These are phyloP conservation scores for Pelvicachromis taeniatus DNA, from an alignment of 2,113 vertebrate genomes.

Conservation along the genomic window DNA sequence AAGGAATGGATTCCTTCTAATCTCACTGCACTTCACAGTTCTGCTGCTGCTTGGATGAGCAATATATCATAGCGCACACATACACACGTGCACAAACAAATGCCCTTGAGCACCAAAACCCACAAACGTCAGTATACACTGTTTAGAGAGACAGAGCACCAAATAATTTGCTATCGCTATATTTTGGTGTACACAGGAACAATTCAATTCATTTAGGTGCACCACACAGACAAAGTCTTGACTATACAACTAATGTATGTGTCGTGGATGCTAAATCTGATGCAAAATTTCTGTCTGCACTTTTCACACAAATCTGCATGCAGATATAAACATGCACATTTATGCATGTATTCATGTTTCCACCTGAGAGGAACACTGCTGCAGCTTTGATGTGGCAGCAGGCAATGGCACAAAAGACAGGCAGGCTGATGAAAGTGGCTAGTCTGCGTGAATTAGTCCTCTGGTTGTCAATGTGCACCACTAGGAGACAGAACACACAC, in stretches of 20 bases:
- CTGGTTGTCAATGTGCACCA: conserved; percentile 77
- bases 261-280: conserved; percentile 14
- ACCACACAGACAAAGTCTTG: conserved; percentile 10
- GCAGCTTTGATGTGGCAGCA: conserved; percentile 89
- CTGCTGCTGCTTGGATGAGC: conserved; percentile 87
- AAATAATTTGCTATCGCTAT: conserved; percentile 79
- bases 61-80: conserved; percentile 88
- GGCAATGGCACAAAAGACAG: conserved; percentile 71
- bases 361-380: conserved; percentile 63
- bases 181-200: background rate
- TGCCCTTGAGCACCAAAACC: conserved; percentile 86
- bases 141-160: conserved; percentile 77
- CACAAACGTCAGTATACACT: conserved; percentile 78
- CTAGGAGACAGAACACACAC: conserved; percentile 47
- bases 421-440: conserved; percentile 84
- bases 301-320: conserved; percentile 39
- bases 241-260: conserved; percentile 18
- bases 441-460: conserved; percentile 75
- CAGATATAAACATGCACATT: conserved; percentile 74
- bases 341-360: conserved; percentile 92
- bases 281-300: conserved; percentile 16
- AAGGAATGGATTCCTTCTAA: conserved; percentile 94
- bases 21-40: conserved; percentile 89
- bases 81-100: conserved; percentile 72
- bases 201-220: background rate